Base-by-base conservation (phyloP, 2,113 vertebrate species). In the Catagonus wagneri region DNA sequence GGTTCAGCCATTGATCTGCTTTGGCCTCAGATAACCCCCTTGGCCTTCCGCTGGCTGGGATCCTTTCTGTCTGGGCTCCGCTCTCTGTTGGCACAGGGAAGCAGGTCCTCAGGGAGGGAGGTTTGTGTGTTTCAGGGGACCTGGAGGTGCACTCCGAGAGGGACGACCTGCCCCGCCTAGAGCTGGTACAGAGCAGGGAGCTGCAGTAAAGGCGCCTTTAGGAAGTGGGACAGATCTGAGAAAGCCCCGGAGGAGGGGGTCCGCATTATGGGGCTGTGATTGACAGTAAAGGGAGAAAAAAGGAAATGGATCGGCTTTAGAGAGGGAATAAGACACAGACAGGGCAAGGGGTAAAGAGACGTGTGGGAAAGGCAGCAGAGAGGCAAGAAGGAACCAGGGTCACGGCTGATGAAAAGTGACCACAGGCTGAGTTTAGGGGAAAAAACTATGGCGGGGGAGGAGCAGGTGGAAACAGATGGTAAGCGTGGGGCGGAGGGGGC, bases 181-280 rank as follows among this genome's bases (percentile, higher is more conserved):
- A 29, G 36, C 34, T 6, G 1, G 0, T 14, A 1, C 1, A 6
- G n/a, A 25, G 19, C 3, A 6, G 22, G 34, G 27, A 65, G 13
- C 12, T 25, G 11, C 7, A n/a, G 56, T 32, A 66, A n/a, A 17
- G 0, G 66, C 7, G 19, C 5, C 87, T 52, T 66, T 34, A 39
- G 60, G 74, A 36, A 61, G 5, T 19, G 29, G 16, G 29, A 27
- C 0, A 0, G 32, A 23, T 9, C 1, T 61, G 54, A 83, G 56
- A 36, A 29, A 19, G 29, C 29, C 44, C 56, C 58, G 16, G 84
- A 14, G 6, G 27, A 50, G 27, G 58, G 29, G 23, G n/a, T 15
- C 66, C 81, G n/a, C 84, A 54, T 25, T 1, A 4, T 6, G 25
- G 56, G 25, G 25, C 58, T 16, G 34, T 3, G 6, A 16, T 76